Evolutionary conservation across 2,113 vertebrate genomes (phyloP), one percentile per base, ranked within the genome.

Genomic region (Piaya cayana): DNA sequence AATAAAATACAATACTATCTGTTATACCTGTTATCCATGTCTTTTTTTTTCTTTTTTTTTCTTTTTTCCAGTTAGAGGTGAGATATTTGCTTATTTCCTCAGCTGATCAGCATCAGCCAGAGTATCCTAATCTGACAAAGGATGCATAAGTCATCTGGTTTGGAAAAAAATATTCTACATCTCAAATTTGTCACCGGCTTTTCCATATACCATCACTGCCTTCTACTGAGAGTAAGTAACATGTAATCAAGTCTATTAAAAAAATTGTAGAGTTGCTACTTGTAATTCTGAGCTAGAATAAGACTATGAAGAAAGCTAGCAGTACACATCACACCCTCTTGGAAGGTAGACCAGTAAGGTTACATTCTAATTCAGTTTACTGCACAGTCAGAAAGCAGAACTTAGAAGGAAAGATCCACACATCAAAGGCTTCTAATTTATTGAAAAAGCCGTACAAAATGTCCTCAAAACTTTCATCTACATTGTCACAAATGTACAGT

Each of bases 61-160:
- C 39, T 39, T 29, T 52, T 27, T 21, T 15, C 16, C 3, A n/a
- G 15, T 76, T 77, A 55, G 15, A 86, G 80, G 15, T 30, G 22
- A 85, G 74, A 65, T 37, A 83, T 86, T 88, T 77, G 5, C 64
- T 92, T 90, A 88, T 86, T 60, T 92, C 32, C 95, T 80, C 32
- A 83, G 10, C 34, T 82, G 37, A 17, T 32, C 37, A 26, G 10
- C 47, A 32, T 32, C 43, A 86, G 27, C 8, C 19, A 45, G 45
- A 72, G 62, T 58, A 67, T 5, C 15, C 30, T 37, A 70, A 70
- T 18, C 21, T 79, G 11, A 12, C 23, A 92, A 90, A 93, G 30
- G 65, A 23, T 18, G 65, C 78, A 82, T 5, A 70, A 72, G 9
- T 30, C 9, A 62, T 90, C n/a, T 70, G 17, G 53, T 82, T 75